Evolutionary conservation across 1,140 invertebrate species (phyloP), one percentile per base, ranked within the genome.

Genomic region (Acromyrmex heyeri): DNA sequence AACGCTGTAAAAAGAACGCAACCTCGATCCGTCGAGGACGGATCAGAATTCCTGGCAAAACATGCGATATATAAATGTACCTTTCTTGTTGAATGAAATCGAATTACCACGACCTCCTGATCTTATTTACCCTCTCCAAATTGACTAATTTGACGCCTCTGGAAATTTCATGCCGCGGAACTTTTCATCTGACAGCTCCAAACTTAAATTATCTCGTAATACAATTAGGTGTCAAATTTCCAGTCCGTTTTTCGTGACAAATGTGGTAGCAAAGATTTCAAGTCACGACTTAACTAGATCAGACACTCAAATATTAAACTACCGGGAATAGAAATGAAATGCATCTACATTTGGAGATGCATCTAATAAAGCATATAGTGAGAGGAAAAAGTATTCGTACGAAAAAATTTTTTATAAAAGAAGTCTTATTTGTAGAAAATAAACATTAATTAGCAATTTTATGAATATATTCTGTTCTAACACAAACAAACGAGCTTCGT

Each of bases 61-160:
- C 21, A 21, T 34, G 34, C 34, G 30, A 70, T 38, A 8, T 24
- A 14, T 24, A 53, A 82, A 61, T 24, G 55, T 21, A 7, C 16
- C 10, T n/a, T 48, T n/a, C 38, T 53, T 27, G 4, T 21, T 21
- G 5, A n/a, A 34, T 38, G 14, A 65, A 34, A 72, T 57, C 30
- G 59, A 73, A 73, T 44, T 38, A 55, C n/a, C 34, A 24, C 79
- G 21, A 59, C 2, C 53, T 50, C 27, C 16, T 24, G 55, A 61
- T 50, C 53, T 6, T 34, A 44, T 70, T 70, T 81, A 44, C 3
- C 27, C 27, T 10, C 18, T 16, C 14, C 24, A 44, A 14, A 57
- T 48, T 30, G 38, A 59, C 24, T 82, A 82, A 82, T 73, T 53
- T 30, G 24, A 72, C 67, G 12, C 53, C 61, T 70, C 72, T 48